These are phyloP conservation scores for Pteria penguin DNA, from an alignment of 2,888 invertebrate species.

Conservation along the genomic window DNA sequence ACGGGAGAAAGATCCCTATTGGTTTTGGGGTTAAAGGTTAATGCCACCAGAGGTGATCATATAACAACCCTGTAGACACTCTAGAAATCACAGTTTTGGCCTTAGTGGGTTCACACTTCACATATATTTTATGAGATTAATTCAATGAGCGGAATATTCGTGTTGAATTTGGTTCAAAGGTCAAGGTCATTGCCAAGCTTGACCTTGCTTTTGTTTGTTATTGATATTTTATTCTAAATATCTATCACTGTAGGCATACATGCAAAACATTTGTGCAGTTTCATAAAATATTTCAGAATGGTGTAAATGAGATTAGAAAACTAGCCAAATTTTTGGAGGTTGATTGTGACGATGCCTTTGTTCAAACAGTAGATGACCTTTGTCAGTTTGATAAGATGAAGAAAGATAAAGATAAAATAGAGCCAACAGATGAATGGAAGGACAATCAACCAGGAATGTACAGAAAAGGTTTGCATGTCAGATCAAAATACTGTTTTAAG, in stretches of 20 bases:
- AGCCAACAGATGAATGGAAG: conserved; percentile 16
- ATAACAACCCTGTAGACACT: too few species aligned
- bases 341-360: conserved; percentile 35
- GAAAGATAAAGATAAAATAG: conserved; percentile 16
- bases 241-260: conserved; percentile 49
- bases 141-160: too few species aligned
- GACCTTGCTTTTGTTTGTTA: too few species aligned
- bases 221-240: conserved; percentile 54
- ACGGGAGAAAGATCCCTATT: too few species aligned
- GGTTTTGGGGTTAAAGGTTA: too few species aligned
- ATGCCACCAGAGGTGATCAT: too few species aligned
- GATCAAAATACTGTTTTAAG: too few species aligned
- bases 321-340: conserved; percentile 48
- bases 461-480: conserved; percentile 49
- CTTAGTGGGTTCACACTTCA: too few species aligned
- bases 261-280: conserved; percentile 59
- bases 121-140: too few species aligned
- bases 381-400: conserved; percentile 34
- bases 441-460: conserved; percentile 37
- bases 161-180: too few species aligned
- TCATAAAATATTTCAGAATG: conserved; percentile 39
- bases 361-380: conserved; percentile 29
- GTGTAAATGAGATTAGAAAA: conserved; percentile 44
- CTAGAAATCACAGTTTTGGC: too few species aligned
- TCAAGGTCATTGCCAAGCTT: too few species aligned